phyloP scores from a whole-genome alignment of 2,113 vertebrate genomes.

The Gymnobelideus leadbeateri region DNA sequence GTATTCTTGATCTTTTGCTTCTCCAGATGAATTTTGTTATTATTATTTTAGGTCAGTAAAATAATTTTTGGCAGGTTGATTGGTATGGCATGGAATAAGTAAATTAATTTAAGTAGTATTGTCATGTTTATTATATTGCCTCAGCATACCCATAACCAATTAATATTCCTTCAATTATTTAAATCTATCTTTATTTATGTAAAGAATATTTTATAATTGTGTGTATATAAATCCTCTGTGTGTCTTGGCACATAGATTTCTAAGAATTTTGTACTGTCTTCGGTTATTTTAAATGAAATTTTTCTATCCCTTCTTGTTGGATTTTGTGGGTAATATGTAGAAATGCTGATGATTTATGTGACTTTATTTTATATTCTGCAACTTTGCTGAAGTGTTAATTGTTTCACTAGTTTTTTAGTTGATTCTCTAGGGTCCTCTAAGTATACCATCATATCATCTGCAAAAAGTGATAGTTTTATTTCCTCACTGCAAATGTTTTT shows the following conservation, averaged over 20 bases:
- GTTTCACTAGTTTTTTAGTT: neutral
- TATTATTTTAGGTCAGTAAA: neutral
- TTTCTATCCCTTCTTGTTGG: neutral
- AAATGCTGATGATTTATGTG: neutral
- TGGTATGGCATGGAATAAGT: neutral
- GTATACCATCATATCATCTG: neutral
- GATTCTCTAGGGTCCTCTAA: neutral
- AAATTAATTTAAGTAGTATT: neutral
- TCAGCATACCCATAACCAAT: neutral
- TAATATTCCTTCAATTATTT: neutral
- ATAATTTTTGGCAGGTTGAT: neutral
- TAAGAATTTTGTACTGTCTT: neutral
- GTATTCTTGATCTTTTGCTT: neutral
- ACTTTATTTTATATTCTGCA: neutral
- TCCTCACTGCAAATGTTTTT: neutral
- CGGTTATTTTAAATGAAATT: neutral
- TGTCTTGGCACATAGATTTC: neutral
- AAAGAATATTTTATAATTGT: neutral
- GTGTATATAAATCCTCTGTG: neutral
- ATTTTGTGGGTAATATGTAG: neutral
- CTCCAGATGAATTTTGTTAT: neutral
- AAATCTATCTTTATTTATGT: neutral
- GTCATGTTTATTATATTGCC: neutral
- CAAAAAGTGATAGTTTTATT: neutral
- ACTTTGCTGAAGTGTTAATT: neutral